Evolutionary conservation across 2,113 vertebrate species (phyloP).

Genomic region (Trochalopteron elliotii): DNA sequence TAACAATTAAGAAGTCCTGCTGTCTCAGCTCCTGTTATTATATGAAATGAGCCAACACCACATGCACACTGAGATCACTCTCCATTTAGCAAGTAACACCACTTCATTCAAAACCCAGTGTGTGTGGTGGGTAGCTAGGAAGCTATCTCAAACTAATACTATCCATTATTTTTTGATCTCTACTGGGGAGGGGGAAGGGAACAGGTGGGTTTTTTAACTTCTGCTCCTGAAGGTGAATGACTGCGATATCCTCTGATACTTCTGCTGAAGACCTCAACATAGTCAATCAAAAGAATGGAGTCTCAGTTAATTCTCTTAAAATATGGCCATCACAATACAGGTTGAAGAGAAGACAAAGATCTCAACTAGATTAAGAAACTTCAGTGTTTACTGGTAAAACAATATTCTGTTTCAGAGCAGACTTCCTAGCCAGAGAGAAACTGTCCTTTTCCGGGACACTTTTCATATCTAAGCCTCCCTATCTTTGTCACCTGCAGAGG

Average conservation of each 20-base stretch:
- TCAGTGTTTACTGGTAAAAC: neutral
- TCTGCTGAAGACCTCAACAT: neutral
- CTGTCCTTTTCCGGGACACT: neutral
- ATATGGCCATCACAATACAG: neutral
- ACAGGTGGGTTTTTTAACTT: neutral
- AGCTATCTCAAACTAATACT: neutral
- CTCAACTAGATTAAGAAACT: neutral
- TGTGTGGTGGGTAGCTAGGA: neutral
- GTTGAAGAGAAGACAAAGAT: neutral
- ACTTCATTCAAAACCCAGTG: neutral
- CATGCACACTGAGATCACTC: neutral
- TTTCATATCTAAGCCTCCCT: neutral
- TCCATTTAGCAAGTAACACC: neutral
- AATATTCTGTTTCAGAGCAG: neutral
- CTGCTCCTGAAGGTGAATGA: neutral
- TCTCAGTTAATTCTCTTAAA: neutral
- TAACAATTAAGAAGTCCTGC: neutral
- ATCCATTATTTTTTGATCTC: neutral
- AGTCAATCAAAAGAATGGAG: neutral
- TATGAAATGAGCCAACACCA: neutral
- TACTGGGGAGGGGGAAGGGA: accelerated
- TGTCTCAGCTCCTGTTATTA: neutral
- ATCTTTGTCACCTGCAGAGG: neutral
- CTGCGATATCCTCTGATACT: neutral
- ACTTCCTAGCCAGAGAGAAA: neutral